These are phyloP conservation scores for Nothoprocta pentlandii DNA, from an alignment of 2,113 vertebrate genomes.

Conservation along the genomic window DNA sequence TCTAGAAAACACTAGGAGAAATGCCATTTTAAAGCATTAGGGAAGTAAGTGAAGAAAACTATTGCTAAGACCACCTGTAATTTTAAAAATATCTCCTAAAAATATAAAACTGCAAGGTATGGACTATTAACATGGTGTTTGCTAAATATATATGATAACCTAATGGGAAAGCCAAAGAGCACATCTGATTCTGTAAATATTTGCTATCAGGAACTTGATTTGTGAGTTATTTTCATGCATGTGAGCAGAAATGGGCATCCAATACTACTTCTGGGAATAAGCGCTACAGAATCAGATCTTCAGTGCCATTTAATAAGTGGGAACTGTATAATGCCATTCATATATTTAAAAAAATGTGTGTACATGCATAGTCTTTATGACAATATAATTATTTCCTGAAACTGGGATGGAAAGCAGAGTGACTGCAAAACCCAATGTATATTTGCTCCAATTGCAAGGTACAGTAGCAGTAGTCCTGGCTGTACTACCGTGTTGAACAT, in stretches of 20 bases:
- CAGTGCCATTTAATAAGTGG: not conserved
- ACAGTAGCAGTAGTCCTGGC: constrained; percentile 37
- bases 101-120: not conserved
- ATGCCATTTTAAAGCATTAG: not conserved
- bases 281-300: not conserved
- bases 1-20: not conserved
- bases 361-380: not conserved
- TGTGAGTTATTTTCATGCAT: not conserved
- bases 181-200: constrained; percentile 16
- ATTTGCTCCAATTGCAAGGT: constrained; percentile 44
- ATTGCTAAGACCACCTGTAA: not conserved
- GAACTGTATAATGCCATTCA: constrained; percentile 19
- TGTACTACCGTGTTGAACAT: constrained; percentile 29
- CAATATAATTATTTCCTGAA: constrained; percentile 55
- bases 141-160: not conserved
- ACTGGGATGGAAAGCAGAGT: constrained; percentile 43
- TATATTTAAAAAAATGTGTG: not conserved
- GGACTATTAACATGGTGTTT: not conserved
- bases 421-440: constrained; percentile 40
- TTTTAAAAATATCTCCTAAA: not conserved
- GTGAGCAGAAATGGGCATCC: not conserved
- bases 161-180: constrained; percentile 37
- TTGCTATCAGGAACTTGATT: not conserved
- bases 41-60: not conserved
- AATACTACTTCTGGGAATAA: not conserved